Evolutionary conservation across 2,888 invertebrate genomes (phyloP).

Genomic region (Drosophila neonasuta): DNA sequence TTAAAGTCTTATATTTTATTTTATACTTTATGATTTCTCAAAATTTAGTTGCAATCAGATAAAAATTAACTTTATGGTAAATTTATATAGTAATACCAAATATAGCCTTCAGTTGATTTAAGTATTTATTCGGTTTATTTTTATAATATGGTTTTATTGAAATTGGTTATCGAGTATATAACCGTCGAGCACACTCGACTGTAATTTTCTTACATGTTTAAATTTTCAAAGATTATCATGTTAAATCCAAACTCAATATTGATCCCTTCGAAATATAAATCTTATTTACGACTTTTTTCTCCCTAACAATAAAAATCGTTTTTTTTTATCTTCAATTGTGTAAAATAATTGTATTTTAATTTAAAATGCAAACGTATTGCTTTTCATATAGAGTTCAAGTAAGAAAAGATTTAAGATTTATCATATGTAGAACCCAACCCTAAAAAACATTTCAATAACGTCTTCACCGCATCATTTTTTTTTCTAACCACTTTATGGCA

Average conservation of each 20-base stretch:
- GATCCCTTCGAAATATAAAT: background rate
- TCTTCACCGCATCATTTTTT: background rate
- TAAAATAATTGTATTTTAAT: background rate
- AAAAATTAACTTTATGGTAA: too few relatives aligned
- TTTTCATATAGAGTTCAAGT: slow-evolving; percentile 13
- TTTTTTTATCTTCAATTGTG: background rate
- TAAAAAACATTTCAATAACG: slow-evolving; percentile 12
- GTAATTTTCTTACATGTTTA: too few relatives aligned
- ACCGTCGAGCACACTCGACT: too few relatives aligned
- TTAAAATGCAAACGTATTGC: background rate
- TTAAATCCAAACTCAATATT: background rate
- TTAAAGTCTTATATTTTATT: background rate
- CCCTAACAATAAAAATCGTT: background rate
- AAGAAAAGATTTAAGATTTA: slow-evolving; percentile 7
- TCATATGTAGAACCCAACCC: slow-evolving; percentile 26
- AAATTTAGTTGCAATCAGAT: too few relatives aligned
- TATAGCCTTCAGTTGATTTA: too few relatives aligned
- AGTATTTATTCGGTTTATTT: too few relatives aligned
- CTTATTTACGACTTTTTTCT: background rate
- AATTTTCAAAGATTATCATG: too few relatives aligned
- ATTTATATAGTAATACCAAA: too few relatives aligned
- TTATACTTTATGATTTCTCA: background rate
- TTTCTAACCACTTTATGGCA: slow-evolving; percentile 44
- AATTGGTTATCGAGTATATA: too few relatives aligned
- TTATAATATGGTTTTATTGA: too few relatives aligned